Conservation (phyloP, 1,140 invertebrate genomes). For the Berghia stephanieae region DNA sequence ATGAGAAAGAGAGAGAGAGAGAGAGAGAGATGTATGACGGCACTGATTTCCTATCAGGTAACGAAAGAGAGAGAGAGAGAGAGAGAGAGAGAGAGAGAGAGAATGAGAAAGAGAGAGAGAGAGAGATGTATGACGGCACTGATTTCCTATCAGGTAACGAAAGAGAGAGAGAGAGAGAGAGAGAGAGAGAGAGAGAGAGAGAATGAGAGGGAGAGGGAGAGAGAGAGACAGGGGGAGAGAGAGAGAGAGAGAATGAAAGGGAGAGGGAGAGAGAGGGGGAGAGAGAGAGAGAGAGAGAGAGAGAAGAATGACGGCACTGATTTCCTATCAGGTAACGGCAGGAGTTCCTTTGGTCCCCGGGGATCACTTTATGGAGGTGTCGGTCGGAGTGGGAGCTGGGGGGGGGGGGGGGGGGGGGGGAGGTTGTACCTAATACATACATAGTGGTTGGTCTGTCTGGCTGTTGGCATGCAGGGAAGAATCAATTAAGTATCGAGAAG, state of each 20-base stretch:
- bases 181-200: background rate
- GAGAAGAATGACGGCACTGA: background rate
- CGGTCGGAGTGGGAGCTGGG: too few relatives aligned
- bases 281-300: background rate
- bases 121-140: background rate
- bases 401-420: too few relatives aligned
- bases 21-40: background rate
- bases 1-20: background rate
- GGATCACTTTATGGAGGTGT: background rate
- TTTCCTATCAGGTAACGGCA: background rate
- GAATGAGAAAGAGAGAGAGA: background rate
- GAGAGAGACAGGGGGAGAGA: background rate
- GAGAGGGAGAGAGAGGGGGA: background rate
- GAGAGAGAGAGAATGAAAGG: conserved; percentile 1
- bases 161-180: background rate
- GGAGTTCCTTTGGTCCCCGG: background rate
- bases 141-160: background rate
- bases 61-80: background rate
- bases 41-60: background rate
- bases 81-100: background rate
- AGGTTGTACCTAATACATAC: background rate
- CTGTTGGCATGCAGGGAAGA: background rate
- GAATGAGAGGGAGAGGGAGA: background rate
- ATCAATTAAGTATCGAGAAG: background rate
- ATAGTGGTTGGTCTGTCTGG: background rate